These are phyloP conservation scores for Brachionus sp. DNA, from an alignment of 1,140 invertebrate genomes.

Conservation along the genomic window DNA sequence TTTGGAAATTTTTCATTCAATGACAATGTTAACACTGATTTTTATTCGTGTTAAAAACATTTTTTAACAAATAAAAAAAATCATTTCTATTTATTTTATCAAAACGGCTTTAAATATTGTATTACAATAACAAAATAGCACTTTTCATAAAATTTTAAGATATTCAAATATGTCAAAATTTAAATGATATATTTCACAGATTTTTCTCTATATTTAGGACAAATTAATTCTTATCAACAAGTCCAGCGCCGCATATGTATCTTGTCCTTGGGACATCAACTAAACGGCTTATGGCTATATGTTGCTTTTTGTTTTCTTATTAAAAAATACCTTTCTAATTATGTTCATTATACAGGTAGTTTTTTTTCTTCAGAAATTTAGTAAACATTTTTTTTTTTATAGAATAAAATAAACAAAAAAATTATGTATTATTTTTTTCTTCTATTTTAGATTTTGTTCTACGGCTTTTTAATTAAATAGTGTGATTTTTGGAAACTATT, in stretches of 20 bases:
- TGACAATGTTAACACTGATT: neutral
- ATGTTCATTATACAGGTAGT: slow-evolving; percentile 13
- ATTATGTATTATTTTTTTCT: slow-evolving; percentile 3
- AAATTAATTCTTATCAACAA: neutral
- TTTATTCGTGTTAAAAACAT: neutral
- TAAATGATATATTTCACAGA: slow-evolving; percentile 16
- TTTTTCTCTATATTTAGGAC: slow-evolving; percentile 13
- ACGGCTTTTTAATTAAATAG: neutral
- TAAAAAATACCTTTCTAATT: neutral
- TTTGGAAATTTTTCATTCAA: neutral
- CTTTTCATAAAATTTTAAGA: slow-evolving; percentile 5
- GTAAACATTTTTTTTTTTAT: slow-evolving; percentile 20
- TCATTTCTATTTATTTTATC: neutral
- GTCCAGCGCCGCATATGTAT: neutral
- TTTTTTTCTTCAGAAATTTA: neutral
- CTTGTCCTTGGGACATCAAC: neutral
- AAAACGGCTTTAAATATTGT: slow-evolving; percentile 20
- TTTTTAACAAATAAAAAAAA: neutral
- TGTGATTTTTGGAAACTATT: neutral
- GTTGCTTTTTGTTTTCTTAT: neutral
- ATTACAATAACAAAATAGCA: slow-evolving; percentile 25
- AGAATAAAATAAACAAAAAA: slow-evolving; percentile 15
- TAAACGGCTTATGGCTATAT: neutral
- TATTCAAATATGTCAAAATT: slow-evolving; percentile 22
- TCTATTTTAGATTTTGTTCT: neutral